Percentiles rank a stretch among this genome's conserved stretches.
These are phyloP conservation scores for Zygothrica quintamaculata DNA, from an alignment of 2,888 invertebrate genomes.

Conservation along the genomic window DNA sequence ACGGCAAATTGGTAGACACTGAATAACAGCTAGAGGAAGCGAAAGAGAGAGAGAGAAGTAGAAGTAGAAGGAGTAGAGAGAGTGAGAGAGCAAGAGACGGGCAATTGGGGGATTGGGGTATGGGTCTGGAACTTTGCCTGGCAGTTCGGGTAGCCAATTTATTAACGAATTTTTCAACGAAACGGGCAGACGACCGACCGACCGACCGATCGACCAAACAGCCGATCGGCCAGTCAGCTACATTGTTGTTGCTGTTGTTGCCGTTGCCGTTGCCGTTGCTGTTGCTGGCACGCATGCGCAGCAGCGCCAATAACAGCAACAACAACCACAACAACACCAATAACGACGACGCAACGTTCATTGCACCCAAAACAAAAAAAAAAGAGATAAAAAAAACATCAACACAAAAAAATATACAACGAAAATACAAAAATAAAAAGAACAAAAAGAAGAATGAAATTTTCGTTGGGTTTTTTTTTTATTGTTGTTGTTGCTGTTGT, in stretches of 20 bases:
- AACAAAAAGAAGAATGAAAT: conserved; percentile 73
- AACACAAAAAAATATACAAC: conserved; percentile 29
- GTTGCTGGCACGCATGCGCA: conserved; percentile 76
- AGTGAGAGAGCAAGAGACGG: background rate
- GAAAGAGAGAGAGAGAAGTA: too few relatives aligned
- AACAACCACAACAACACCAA: conserved; percentile 32
- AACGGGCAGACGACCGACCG: conserved; percentile 36
- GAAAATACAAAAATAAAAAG: conserved; percentile 39
- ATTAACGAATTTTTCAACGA: conserved; percentile 72
- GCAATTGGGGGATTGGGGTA: conserved; percentile 1
- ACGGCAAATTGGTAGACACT: too few relatives aligned
- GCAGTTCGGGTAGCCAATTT: conserved; percentile 67
- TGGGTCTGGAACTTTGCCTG: conserved; percentile 4
- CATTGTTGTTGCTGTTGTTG: conserved; percentile 35
- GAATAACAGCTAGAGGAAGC: too few relatives aligned
- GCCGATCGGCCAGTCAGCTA: conserved; percentile 28
- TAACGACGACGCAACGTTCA: conserved; percentile 69
- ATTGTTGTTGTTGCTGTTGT: conserved; percentile 38
- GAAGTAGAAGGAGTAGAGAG: too few relatives aligned
- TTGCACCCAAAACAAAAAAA: conserved; percentile 69
- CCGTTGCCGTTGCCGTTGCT: conserved; percentile 37
- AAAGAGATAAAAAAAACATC: conserved; percentile 2
- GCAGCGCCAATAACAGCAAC: conserved; percentile 33
- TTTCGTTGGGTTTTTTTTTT: conserved; percentile 67
- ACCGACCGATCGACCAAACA: background rate